Evolutionary conservation across 2,797 vertebrate genomes (phyloP).

Genomic region (Lacerta bilineata): DNA sequence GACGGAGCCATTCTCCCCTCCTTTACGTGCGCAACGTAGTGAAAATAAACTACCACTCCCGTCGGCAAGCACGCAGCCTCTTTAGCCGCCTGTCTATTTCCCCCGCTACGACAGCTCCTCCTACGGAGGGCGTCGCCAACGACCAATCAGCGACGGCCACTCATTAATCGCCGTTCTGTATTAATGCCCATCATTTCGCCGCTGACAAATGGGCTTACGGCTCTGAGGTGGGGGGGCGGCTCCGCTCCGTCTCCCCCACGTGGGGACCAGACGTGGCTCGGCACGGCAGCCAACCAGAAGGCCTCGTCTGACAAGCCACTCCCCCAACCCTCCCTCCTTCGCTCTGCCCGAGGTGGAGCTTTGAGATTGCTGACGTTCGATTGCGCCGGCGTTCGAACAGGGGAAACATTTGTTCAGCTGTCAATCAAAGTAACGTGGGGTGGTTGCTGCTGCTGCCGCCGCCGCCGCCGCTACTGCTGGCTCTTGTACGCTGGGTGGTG

Average conservation of each 20-base stretch:
- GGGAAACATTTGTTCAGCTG: slow-evolving; percentile 88
- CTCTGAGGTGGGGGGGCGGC: slow-evolving; percentile 41
- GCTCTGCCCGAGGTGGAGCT: slow-evolving; percentile 78
- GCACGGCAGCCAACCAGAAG: rapidly evolving
- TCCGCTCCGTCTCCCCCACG: slow-evolving; percentile 82
- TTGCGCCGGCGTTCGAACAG: slow-evolving; percentile 83
- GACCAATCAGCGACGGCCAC: slow-evolving; percentile 81
- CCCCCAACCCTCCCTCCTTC: not conserved
- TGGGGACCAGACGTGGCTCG: slow-evolving; percentile 78
- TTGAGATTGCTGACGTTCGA: slow-evolving; percentile 74
- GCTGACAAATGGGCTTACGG: slow-evolving; percentile 83
- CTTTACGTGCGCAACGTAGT: not conserved
- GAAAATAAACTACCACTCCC: slow-evolving; percentile 85
- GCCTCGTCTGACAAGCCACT: not conserved
- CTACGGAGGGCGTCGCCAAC: slow-evolving; percentile 67
- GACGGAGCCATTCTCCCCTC: rapidly evolving
- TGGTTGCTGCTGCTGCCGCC: slow-evolving; percentile 62
- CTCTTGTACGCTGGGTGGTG: slow-evolving; percentile 69
- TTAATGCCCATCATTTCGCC: slow-evolving; percentile 82
- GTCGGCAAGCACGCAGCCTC: slow-evolving; percentile 24
- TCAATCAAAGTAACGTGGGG: slow-evolving; percentile 91
- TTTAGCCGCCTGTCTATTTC: rapidly evolving
- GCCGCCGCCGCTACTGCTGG: slow-evolving; percentile 25
- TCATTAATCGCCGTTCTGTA: slow-evolving; percentile 72
- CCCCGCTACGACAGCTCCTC: slow-evolving; percentile 43